Evolutionary conservation across 1,140 invertebrate species (phyloP).

Genomic region (Chironomus tepperi): DNA sequence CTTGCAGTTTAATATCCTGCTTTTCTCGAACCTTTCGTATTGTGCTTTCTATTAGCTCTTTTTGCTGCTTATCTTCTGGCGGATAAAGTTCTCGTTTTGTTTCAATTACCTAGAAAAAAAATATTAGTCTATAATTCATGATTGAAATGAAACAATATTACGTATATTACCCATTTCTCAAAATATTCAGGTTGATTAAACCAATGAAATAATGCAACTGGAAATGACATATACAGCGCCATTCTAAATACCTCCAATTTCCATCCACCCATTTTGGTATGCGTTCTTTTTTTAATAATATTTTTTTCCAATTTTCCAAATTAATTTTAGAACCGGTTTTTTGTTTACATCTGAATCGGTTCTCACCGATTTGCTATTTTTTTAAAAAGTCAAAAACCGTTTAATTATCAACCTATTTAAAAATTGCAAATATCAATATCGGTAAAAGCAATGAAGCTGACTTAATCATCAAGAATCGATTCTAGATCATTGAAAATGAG

Average conservation of each 20-base stretch:
- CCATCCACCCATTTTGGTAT: constrained; percentile 64
- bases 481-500: too few relatives aligned
- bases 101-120: constrained; percentile 40
- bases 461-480: too few relatives aligned
- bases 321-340: too few relatives aligned
- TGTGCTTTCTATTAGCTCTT: constrained; percentile 47
- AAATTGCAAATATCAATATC: too few relatives aligned
- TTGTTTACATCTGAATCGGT: too few relatives aligned
- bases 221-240: constrained; percentile 77
- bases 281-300: too few relatives aligned
- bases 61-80: constrained; percentile 50
- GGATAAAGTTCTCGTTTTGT: constrained; percentile 59
- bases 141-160: neutral
- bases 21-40: constrained; percentile 50
- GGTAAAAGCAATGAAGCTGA: too few relatives aligned
- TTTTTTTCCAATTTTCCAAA: too few relatives aligned
- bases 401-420: too few relatives aligned
- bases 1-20: constrained; percentile 39
- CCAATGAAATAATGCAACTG: constrained; percentile 70
- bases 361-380: too few relatives aligned
- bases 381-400: too few relatives aligned
- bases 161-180: constrained; percentile 58
- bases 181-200: constrained; percentile 79
- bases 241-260: constrained; percentile 71
- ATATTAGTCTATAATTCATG: too few relatives aligned